phyloP scores from a whole-genome alignment of 2,113 vertebrate genomes.

The Zosterops japonicus region DNA sequence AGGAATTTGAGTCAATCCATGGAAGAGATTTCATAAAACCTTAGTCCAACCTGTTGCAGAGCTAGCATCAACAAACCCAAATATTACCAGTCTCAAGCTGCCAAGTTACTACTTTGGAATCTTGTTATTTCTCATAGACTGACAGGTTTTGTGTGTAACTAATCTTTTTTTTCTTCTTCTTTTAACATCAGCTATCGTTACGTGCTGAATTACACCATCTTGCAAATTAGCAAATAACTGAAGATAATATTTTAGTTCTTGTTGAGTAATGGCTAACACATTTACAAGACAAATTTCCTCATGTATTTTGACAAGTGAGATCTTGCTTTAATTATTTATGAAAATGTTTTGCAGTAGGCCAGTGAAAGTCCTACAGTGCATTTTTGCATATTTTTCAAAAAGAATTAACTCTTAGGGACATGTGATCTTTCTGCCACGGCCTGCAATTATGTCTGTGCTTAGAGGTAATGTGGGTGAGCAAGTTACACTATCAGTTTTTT shows the following conservation, averaged over 20 bases:
- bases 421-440: not conserved
- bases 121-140: not conserved
- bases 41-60: not conserved
- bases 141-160: not conserved
- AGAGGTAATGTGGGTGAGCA: not conserved
- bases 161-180: not conserved
- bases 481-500: not conserved
- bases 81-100: not conserved
- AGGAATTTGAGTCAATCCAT: not conserved
- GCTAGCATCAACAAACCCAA: not conserved
- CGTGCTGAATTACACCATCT: not conserved
- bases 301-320: not conserved
- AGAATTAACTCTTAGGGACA: not conserved
- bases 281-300: not conserved
- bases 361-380: not conserved
- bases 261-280: not conserved
- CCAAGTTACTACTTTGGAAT: not conserved
- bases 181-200: not conserved
- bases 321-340: conserved; percentile 1
- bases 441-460: not conserved
- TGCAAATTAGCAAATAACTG: not conserved
- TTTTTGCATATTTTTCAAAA: conserved; percentile 11
- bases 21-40: not conserved
- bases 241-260: not conserved
- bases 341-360: not conserved